Percentiles rank a stretch among this genome's conserved stretches.
phyloP scores from a whole-genome alignment of 1,140 invertebrate genomes.

The Ceratina japonica region DNA sequence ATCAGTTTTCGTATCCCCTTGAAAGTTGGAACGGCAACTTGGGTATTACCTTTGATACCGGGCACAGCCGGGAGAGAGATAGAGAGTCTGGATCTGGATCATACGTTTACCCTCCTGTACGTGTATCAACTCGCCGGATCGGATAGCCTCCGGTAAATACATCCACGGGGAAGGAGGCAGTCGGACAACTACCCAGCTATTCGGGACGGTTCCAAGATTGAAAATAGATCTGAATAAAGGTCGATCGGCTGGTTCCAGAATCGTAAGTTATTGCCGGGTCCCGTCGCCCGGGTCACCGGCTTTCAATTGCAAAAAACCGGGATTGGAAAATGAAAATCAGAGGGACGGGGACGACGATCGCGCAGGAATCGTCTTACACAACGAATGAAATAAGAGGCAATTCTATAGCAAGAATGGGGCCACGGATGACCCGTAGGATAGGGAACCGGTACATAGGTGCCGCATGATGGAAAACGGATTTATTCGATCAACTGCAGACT shows the following conservation, averaged over 20 bases:
- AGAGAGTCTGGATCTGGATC: conserved; percentile 18
- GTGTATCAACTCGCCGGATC: conserved; percentile 33
- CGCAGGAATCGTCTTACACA: neutral
- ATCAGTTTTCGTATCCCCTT: conserved; percentile 33
- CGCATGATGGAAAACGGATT: conserved; percentile 40
- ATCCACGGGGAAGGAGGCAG: conserved; percentile 9
- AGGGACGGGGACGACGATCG: conserved; percentile 20
- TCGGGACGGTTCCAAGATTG: conserved; percentile 26
- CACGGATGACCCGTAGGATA: conserved; percentile 25
- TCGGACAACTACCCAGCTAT: conserved; percentile 4
- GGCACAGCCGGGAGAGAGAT: neutral
- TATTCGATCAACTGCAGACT: conserved; percentile 18
- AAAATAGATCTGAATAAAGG: conserved; percentile 46
- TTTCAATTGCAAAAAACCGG: conserved; percentile 39
- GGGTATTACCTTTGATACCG: conserved; percentile 32
- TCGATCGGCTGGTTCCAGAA: conserved; percentile 15
- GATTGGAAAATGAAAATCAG: conserved; percentile 39
- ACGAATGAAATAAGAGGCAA: conserved; percentile 46
- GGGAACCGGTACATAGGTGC: neutral
- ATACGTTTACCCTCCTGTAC: conserved; percentile 18
- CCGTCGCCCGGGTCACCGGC: neutral
- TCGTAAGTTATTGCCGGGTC: conserved; percentile 31
- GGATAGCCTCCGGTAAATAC: conserved; percentile 33
- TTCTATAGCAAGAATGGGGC: conserved; percentile 18
- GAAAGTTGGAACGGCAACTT: conserved; percentile 33